Evolutionary conservation across 2,888 invertebrate species (phyloP).

Genomic region (Seira ritae): DNA sequence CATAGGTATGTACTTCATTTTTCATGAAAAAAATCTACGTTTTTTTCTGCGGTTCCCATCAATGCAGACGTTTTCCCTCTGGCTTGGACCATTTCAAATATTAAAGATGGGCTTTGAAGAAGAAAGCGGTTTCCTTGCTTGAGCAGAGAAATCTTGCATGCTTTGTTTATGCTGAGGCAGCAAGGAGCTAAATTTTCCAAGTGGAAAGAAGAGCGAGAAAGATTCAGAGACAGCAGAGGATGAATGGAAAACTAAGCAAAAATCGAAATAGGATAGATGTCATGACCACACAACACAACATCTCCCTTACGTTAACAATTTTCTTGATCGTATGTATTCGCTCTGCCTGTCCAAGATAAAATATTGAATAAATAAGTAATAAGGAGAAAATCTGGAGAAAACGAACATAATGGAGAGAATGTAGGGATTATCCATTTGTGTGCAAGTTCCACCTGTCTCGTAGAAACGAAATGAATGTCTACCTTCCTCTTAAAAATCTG

Average conservation of each 20-base stretch:
- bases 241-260: too few relatives aligned
- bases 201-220: neutral
- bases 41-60: neutral
- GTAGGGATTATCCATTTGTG: constrained; percentile 3
- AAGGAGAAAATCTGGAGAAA: neutral
- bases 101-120: neutral
- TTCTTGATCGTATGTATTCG: too few relatives aligned
- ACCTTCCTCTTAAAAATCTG: neutral
- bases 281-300: neutral
- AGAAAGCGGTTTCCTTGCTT: neutral
- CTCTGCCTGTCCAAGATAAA: neutral
- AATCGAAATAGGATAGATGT: neutral
- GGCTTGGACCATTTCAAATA: neutral
- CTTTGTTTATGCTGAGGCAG: neutral
- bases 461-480: neutral
- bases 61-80: neutral
- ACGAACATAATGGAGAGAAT: neutral
- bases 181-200: neutral
- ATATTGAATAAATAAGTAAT: constrained; percentile 5
- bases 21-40: neutral
- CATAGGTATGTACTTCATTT: neutral
- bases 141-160: neutral
- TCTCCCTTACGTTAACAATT: too few relatives aligned
- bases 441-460: neutral
- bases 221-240: neutral